Evolutionary conservation across 1,140 invertebrate genomes (phyloP).

Genomic region (Palaemon carinicauda): DNA sequence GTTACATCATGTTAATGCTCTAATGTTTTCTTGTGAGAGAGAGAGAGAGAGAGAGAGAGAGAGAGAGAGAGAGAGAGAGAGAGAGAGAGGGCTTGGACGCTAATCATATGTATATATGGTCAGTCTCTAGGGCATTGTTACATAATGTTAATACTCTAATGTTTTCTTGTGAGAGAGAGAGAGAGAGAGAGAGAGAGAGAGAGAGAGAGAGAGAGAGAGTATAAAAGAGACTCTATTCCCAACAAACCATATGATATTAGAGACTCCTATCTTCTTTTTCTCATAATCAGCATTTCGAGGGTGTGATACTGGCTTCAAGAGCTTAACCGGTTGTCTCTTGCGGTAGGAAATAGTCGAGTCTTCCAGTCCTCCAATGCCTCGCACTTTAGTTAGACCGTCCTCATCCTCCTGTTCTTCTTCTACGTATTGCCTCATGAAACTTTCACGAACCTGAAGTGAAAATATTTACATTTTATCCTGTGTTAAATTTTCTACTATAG

Average conservation of each 20-base stretch:
- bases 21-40: too few relatives aligned
- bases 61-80: too few relatives aligned
- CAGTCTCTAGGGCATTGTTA: too few relatives aligned
- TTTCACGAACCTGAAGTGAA: constrained; percentile 83
- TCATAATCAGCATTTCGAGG: constrained; percentile 59
- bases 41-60: too few relatives aligned
- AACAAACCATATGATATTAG: constrained; percentile 56
- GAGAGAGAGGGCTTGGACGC: too few relatives aligned
- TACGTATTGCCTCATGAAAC: constrained; percentile 98
- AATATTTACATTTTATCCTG: constrained; percentile 15
- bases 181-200: too few relatives aligned
- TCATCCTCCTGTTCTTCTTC: constrained; percentile 76
- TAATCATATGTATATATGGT: too few relatives aligned
- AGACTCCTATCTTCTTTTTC: constrained; percentile 57
- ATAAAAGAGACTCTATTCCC: neutral
- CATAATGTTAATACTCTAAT: too few relatives aligned
- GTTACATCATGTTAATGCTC: too few relatives aligned
- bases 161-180: too few relatives aligned
- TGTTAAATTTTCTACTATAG: neutral
- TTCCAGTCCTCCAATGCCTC: constrained; percentile 41
- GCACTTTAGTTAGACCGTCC: constrained; percentile 65
- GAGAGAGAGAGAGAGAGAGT: too few relatives aligned
- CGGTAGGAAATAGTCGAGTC: constrained; percentile 56
- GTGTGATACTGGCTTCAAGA: constrained; percentile 46
- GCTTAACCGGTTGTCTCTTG: constrained; percentile 46